Conservation (phyloP, 1,140 invertebrate species). For the Antheraea pernyi region DNA sequence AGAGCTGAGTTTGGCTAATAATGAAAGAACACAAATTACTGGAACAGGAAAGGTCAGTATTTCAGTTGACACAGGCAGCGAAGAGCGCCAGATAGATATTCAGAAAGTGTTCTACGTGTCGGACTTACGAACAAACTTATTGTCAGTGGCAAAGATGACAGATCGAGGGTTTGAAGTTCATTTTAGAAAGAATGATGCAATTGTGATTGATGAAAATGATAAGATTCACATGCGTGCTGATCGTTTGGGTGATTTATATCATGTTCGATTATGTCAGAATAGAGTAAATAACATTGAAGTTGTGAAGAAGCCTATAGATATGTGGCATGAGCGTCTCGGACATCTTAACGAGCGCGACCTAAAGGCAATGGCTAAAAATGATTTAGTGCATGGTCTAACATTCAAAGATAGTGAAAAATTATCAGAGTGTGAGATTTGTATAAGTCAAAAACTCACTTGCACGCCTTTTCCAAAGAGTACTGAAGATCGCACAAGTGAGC, state of each 20-base stretch:
- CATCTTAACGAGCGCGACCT: not conserved
- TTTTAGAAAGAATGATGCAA: slow-evolving; percentile 25
- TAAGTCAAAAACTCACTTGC: slow-evolving; percentile 25
- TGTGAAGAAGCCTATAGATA: slow-evolving; percentile 26
- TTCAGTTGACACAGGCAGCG: slow-evolving; percentile 23
- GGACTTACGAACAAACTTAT: slow-evolving; percentile 25
- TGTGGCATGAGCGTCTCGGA: slow-evolving; percentile 17
- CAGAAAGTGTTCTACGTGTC: slow-evolving; percentile 27
- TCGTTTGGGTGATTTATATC: slow-evolving; percentile 26
- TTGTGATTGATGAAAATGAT: slow-evolving; percentile 22
- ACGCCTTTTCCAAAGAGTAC: slow-evolving; percentile 20
- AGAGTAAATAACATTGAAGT: slow-evolving; percentile 20
- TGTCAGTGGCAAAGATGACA: slow-evolving; percentile 31
- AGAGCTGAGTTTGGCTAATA: slow-evolving; percentile 13
- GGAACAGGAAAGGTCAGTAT: slow-evolving; percentile 25
- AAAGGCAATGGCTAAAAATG: slow-evolving; percentile 24
- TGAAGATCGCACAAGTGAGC: slow-evolving; percentile 12
- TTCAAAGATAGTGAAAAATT: slow-evolving; percentile 30
- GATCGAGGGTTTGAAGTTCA: slow-evolving; percentile 26
- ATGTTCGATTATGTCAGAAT: slow-evolving; percentile 23
- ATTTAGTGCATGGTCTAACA: not conserved
- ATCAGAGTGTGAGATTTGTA: slow-evolving; percentile 29
- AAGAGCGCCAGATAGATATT: slow-evolving; percentile 25
- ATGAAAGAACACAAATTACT: slow-evolving; percentile 16
- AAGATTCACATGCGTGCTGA: slow-evolving; percentile 27